phyloP scores from a whole-genome alignment of 2,113 vertebrate species.

The Gracilinanus agilis region DNA sequence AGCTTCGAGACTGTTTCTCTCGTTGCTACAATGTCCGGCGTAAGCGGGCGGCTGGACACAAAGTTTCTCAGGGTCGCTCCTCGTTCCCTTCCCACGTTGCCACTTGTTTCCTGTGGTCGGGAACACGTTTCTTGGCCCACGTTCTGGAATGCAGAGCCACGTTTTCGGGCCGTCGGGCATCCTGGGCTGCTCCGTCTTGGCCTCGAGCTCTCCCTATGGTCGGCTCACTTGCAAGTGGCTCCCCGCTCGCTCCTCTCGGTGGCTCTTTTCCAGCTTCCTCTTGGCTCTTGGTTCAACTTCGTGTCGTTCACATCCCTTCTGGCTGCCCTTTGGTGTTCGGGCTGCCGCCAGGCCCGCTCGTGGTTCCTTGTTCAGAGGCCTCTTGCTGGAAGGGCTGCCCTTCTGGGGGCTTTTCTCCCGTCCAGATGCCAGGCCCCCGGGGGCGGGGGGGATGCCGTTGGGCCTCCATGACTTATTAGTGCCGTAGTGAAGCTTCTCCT shows the following conservation, averaged over 20 bases:
- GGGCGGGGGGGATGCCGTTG: too few relatives aligned
- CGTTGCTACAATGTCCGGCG: neutral
- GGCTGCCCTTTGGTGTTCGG: neutral
- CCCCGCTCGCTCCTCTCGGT: too few relatives aligned
- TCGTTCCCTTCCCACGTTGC: neutral
- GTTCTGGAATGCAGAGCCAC: neutral
- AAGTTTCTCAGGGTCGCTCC: neutral
- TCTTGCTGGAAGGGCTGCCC: neutral
- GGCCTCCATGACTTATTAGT: neutral
- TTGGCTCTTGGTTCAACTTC: too few relatives aligned
- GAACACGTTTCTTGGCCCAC: neutral
- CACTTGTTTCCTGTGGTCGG: neutral
- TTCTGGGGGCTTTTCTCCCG: too few relatives aligned
- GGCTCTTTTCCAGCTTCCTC: too few relatives aligned
- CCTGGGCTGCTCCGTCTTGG: neutral
- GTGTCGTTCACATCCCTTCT: neutral
- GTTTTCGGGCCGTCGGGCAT: neutral
- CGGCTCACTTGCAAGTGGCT: too few relatives aligned
- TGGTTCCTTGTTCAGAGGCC: neutral
- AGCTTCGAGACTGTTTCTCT: neutral
- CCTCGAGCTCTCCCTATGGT: too few relatives aligned
- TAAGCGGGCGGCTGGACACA: too few relatives aligned
- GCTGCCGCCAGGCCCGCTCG: too few relatives aligned
- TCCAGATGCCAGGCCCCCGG: too few relatives aligned
- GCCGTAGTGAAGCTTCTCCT: neutral